Evolutionary conservation across 1,140 invertebrate genomes (phyloP).

Genomic region (Drosophila eugracilis): DNA sequence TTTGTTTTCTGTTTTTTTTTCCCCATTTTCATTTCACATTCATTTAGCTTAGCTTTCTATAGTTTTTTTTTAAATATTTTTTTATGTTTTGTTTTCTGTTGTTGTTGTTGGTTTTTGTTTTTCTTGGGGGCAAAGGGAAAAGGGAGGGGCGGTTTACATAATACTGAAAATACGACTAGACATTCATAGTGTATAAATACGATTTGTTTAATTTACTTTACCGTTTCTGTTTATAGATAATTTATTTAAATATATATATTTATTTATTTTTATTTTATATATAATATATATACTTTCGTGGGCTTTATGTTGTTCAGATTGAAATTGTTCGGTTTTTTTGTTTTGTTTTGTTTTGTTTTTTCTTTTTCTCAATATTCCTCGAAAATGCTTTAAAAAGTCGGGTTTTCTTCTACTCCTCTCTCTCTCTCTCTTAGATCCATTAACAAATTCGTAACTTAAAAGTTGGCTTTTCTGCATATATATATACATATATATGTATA

Average conservation of each 20-base stretch:
- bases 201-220: conserved; percentile 61
- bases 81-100: conserved; percentile 38
- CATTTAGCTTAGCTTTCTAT: conserved; percentile 52
- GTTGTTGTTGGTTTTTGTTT: conserved; percentile 4
- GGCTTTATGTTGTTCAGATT: conserved; percentile 75
- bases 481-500: too few relatives aligned
- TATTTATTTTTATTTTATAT: conserved; percentile 60
- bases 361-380: conserved; percentile 72
- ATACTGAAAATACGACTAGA: conserved; percentile 85
- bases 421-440: conserved; percentile 34
- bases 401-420: conserved; percentile 26
- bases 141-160: conserved; percentile 58
- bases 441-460: conserved; percentile 54
- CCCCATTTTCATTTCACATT: conserved; percentile 41
- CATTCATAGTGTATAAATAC: conserved; percentile 84
- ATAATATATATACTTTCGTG: conserved; percentile 74
- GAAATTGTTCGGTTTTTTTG: conserved; percentile 70
- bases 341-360: too few relatives aligned
- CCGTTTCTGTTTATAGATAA: conserved; percentile 47
- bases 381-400: conserved; percentile 78
- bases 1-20: too few relatives aligned
- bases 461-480: conserved; percentile 31
- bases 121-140: neutral
- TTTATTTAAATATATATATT: conserved; percentile 73
- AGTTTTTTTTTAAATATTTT: conserved; percentile 14